Conservation (phyloP, 2,888 invertebrate genomes). For the Apodemia hepburni region DNA sequence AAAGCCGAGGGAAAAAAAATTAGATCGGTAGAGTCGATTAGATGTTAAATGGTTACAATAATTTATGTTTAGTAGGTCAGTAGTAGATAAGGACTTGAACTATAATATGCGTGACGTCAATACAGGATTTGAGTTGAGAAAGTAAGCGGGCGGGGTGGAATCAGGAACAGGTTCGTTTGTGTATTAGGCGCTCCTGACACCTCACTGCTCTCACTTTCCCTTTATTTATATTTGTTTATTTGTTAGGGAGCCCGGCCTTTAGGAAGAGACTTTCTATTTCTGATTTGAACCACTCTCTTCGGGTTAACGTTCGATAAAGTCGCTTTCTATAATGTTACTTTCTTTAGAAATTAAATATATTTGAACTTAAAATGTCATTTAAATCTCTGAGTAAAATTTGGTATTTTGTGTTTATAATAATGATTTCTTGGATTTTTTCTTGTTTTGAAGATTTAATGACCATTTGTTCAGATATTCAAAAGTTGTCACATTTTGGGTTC, state of each 20-base stretch:
- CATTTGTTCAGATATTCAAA: too few relatives aligned
- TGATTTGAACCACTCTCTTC: slow-evolving; percentile 14
- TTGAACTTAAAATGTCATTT: not conserved
- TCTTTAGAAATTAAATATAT: slow-evolving; percentile 8
- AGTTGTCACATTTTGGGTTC: too few relatives aligned
- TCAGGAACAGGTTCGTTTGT: slow-evolving; percentile 56
- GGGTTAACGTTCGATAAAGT: slow-evolving; percentile 13
- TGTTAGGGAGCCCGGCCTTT: slow-evolving; percentile 69
- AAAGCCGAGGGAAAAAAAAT: not conserved
- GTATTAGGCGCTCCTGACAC: slow-evolving; percentile 40
- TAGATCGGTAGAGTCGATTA: not conserved
- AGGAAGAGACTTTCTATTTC: slow-evolving; percentile 40
- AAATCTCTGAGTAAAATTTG: not conserved
- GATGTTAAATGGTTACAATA: not conserved
- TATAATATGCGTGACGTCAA: slow-evolving; percentile 26
- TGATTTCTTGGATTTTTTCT: not conserved
- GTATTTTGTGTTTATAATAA: not conserved
- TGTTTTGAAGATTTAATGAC: not conserved
- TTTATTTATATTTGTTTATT: slow-evolving; percentile 68
- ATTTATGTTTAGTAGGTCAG: slow-evolving; percentile 12
- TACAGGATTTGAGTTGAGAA: slow-evolving; percentile 27
- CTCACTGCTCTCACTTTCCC: slow-evolving; percentile 44
- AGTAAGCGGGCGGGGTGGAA: slow-evolving; percentile 32
- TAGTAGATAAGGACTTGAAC: slow-evolving; percentile 21
- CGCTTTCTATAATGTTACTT: slow-evolving; percentile 12